phyloP scores from a whole-genome alignment of 2,113 vertebrate species.

The Esox niger region DNA sequence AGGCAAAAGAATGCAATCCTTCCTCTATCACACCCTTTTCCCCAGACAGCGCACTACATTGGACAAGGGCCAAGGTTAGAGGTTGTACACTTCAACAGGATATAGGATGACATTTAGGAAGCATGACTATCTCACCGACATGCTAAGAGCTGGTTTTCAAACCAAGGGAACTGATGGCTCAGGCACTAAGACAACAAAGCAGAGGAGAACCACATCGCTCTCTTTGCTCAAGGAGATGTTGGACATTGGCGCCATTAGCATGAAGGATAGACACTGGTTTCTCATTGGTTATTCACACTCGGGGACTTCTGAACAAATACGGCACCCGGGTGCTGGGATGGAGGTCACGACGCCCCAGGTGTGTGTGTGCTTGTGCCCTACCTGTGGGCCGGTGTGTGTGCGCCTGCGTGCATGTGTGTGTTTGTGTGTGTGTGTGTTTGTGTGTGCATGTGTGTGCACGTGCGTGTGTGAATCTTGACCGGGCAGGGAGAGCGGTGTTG shows the following conservation, averaged over 20 bases:
- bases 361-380: constrained; percentile 1
- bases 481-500: constrained; percentile 27
- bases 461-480: background rate
- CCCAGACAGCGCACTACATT: no score
- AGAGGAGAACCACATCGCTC: constrained; percentile 7
- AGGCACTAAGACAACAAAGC: constrained; percentile 22
- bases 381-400: background rate
- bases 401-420: background rate
- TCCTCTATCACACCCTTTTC: no score
- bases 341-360: constrained; percentile 33
- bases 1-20: no score
- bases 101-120: no score
- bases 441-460: background rate
- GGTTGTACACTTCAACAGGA: no score
- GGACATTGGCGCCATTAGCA: constrained; percentile 44
- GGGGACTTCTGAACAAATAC: constrained; percentile 36
- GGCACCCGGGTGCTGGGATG: constrained; percentile 32
- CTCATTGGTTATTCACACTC: constrained; percentile 44
- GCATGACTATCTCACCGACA: no score
- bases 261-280: constrained; percentile 39
- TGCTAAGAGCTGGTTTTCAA: constrained; percentile 26
- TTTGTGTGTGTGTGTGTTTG: background rate
- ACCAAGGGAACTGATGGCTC: constrained; percentile 37
- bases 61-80: no score
- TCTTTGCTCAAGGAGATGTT: constrained; percentile 38